A percentile compares a stretch with the other conserved stretches of the same genome.
These are phyloP conservation scores for Danio jaintianensis DNA, from an alignment of 2,797 vertebrate genomes.

Conservation along the genomic window DNA sequence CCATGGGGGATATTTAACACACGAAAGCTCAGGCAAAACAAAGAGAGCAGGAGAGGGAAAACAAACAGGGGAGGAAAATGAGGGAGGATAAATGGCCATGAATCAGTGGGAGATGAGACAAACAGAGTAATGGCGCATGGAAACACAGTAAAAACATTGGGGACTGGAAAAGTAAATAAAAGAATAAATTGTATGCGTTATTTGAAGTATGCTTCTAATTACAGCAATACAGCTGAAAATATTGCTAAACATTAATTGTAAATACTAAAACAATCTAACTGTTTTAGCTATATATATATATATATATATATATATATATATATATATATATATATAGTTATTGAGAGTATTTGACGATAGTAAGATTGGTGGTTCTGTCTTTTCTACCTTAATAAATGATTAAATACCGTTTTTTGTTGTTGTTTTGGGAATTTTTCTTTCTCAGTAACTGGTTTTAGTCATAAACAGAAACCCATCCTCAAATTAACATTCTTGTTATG, in stretches of 20 bases:
- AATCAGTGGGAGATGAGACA: conserved; percentile 35
- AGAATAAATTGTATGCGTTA: neutral
- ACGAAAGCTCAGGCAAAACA: conserved; percentile 25
- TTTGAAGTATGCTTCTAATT: neutral
- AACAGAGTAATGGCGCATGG: conserved; percentile 27
- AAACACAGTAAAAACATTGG: conserved; percentile 6
- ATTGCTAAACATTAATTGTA: neutral
- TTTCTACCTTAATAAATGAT: no score
- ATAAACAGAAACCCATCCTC: no score
- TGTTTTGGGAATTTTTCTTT: no score
- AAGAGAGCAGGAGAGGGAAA: conserved; percentile 28
- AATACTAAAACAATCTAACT: no score
- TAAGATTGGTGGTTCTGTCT: no score
- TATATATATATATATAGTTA: no score
- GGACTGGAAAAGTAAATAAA: conserved; percentile 8
- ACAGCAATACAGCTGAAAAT: neutral
- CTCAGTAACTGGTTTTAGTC: no score
- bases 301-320: no score
- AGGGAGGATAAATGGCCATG: conserved; percentile 32
- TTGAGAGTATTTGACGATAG: no score
- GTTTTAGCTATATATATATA: no score
- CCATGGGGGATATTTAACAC: conserved; percentile 50
- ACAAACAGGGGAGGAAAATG: conserved; percentile 40
- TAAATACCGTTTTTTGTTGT: no score
- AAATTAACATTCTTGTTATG: no score